These are phyloP conservation scores for Eolophus roseicapilla DNA, from an alignment of 2,113 vertebrate genomes.

Conservation along the genomic window DNA sequence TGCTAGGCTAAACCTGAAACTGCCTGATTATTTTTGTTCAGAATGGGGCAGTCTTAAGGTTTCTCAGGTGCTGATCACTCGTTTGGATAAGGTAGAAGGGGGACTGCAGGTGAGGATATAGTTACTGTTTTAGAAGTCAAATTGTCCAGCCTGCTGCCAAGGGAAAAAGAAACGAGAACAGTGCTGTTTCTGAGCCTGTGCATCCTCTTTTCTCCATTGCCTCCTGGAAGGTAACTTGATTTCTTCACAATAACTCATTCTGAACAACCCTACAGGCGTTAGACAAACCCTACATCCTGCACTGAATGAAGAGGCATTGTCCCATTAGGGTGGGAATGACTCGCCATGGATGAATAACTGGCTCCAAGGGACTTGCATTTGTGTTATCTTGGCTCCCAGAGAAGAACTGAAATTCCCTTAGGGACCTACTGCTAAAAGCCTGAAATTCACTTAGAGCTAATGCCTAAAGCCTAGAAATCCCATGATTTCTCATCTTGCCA, in stretches of 20 bases:
- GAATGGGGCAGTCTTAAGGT: not conserved
- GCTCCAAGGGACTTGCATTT: not conserved
- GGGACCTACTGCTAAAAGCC: not conserved
- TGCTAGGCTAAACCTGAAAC: not conserved
- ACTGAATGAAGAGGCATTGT: not conserved
- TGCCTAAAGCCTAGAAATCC: not conserved
- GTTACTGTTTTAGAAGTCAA: not conserved
- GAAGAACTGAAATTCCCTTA: not conserved
- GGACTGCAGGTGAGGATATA: not conserved
- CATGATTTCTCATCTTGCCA: not conserved
- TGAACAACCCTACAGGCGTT: not conserved
- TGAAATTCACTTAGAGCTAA: not conserved
- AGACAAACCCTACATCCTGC: not conserved
- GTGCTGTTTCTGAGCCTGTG: not conserved
- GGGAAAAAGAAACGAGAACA: not conserved
- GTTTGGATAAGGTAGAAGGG: not conserved
- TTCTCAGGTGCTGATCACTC: not conserved
- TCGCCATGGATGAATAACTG: not conserved
- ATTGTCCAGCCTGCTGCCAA: not conserved
- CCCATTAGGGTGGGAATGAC: not conserved
- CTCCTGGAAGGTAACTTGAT: not conserved
- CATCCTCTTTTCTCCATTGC: not conserved
- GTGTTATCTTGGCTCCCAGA: not conserved
- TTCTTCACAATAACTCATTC: conserved; percentile 12
- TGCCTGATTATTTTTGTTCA: not conserved